These are phyloP conservation scores for Rhopalosiphum padi DNA, from an alignment of 1,140 invertebrate species.

Conservation along the genomic window DNA sequence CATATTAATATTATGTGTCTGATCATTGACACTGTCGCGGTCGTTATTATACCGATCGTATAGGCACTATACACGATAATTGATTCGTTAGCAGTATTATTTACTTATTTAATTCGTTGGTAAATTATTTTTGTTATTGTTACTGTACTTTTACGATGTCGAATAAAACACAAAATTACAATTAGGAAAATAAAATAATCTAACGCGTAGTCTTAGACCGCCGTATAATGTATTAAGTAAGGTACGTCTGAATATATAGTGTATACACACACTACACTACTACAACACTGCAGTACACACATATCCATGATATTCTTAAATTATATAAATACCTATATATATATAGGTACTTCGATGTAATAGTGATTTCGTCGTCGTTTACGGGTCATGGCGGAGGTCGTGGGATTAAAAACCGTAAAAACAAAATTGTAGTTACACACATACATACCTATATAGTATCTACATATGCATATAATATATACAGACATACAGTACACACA, in stretches of 20 bases:
- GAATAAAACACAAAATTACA: not conserved
- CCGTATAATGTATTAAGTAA: not conserved
- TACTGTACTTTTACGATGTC: not conserved
- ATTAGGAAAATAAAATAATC: not conserved
- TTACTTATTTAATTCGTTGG: not conserved
- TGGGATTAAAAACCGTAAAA: slow-evolving; percentile 15
- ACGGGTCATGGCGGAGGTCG: not conserved
- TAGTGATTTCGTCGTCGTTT: slow-evolving; percentile 2
- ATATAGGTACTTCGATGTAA: not conserved
- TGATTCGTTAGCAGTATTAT: not conserved
- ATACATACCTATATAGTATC: not conserved
- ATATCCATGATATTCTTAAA: not conserved
- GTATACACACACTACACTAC: not conserved
- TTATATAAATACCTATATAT: not conserved
- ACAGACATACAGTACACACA: no score
- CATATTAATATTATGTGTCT: no score
- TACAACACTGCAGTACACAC: not conserved
- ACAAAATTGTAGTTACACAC: not conserved
- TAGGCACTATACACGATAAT: not conserved
- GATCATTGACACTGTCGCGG: no score
- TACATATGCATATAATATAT: no score
- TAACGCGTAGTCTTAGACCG: not conserved
- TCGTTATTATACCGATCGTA: no score
- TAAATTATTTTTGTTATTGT: not conserved
- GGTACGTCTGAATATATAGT: not conserved